These are phyloP conservation scores for Rhizoglyphus robini DNA, from an alignment of 1,140 invertebrate genomes.

Conservation along the genomic window DNA sequence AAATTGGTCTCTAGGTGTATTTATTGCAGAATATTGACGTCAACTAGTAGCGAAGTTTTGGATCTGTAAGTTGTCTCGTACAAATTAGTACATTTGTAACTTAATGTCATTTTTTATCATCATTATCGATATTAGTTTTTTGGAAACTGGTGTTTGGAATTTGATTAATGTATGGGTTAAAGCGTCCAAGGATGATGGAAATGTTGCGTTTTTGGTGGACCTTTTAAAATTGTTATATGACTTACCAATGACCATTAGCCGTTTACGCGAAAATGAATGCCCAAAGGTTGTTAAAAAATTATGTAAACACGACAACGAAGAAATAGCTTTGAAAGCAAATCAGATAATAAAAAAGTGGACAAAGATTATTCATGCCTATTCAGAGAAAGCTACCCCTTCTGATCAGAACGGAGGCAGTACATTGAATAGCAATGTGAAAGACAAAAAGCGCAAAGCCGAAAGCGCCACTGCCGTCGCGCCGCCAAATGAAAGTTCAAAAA, in stretches of 20 bases:
- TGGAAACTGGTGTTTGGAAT: slow-evolving; percentile 76
- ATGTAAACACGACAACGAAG: slow-evolving; percentile 16
- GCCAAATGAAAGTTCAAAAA: not conserved
- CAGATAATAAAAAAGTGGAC: slow-evolving; percentile 22
- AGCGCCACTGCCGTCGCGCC: not conserved
- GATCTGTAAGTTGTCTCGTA: slow-evolving; percentile 45
- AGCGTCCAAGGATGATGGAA: slow-evolving; percentile 58
- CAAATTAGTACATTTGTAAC: not conserved
- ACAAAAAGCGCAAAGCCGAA: not conserved
- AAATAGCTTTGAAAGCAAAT: slow-evolving; percentile 22
- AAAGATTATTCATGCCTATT: slow-evolving; percentile 2
- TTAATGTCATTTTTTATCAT: not conserved
- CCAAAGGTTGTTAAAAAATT: slow-evolving; percentile 78
- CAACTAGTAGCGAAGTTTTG: slow-evolving; percentile 65
- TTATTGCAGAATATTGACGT: slow-evolving; percentile 81
- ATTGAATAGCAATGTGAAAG: not conserved
- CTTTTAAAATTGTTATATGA: slow-evolving; percentile 62
- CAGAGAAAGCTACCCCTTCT: not conserved
- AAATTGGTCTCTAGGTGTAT: slow-evolving; percentile 90
- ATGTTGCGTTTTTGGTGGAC: slow-evolving; percentile 69
- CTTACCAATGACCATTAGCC: slow-evolving; percentile 72
- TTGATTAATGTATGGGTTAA: slow-evolving; percentile 72
- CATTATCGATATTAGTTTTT: slow-evolving; percentile 49
- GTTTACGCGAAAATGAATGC: slow-evolving; percentile 74
- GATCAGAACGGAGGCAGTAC: not conserved